These are phyloP conservation scores for Microcebus lehilahytsara DNA, from an alignment of 2,113 vertebrate species.

Conservation along the genomic window DNA sequence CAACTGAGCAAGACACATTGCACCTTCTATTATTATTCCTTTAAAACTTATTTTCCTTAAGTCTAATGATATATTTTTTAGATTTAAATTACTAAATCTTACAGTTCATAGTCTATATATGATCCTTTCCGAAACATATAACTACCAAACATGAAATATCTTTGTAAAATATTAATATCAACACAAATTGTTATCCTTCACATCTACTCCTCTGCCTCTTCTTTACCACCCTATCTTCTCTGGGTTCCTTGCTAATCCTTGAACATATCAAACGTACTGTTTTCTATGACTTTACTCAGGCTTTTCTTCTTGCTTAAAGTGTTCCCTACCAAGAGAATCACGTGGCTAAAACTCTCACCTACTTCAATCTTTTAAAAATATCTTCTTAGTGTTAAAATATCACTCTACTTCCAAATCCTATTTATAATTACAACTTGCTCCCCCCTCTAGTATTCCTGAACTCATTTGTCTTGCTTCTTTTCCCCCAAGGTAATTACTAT, in stretches of 20 bases:
- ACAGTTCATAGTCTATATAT: background rate
- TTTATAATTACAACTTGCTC: background rate
- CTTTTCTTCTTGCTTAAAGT: background rate
- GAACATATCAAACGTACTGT: background rate
- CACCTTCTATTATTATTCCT: background rate
- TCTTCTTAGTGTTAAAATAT: background rate
- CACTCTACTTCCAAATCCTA: background rate
- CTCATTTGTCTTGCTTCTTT: background rate
- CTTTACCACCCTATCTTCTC: fast-evolving
- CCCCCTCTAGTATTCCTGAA: background rate
- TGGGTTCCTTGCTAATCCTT: background rate
- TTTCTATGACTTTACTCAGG: background rate
- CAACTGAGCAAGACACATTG: background rate
- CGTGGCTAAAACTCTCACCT: background rate
- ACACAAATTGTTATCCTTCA: background rate
- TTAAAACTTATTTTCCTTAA: background rate
- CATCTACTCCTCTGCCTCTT: background rate
- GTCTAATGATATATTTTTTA: background rate
- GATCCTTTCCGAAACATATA: background rate
- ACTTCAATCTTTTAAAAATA: background rate
- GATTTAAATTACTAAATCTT: background rate
- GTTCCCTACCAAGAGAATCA: fast-evolving
- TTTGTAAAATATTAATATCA: background rate
- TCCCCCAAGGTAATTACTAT: background rate
- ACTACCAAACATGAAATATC: background rate